These are phyloP conservation scores for Caiman crocodilus DNA, from an alignment of 2,797 vertebrate species.

Conservation along the genomic window DNA sequence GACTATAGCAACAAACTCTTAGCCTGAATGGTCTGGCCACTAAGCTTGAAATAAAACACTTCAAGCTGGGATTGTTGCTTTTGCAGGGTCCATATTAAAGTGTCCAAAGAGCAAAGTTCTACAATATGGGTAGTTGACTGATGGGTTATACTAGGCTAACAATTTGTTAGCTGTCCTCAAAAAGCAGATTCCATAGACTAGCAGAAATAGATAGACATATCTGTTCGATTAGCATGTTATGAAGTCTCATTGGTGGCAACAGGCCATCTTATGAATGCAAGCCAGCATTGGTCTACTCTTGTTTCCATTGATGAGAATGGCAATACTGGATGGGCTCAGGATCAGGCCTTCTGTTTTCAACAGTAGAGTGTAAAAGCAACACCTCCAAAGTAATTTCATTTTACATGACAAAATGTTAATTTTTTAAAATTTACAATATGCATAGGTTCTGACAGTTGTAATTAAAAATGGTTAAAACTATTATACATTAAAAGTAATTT, in stretches of 20 bases:
- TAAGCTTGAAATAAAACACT: background rate
- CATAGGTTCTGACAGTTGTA: no score
- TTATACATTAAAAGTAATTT: no score
- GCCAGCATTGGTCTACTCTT: background rate
- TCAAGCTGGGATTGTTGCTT: background rate
- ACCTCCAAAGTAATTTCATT: accelerated
- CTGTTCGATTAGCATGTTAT: background rate
- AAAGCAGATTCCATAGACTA: background rate
- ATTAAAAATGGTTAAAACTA: no score
- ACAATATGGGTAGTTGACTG: background rate
- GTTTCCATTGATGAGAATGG: background rate
- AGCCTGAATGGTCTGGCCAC: background rate
- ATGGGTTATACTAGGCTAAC: background rate
- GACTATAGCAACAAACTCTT: background rate
- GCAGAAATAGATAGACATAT: background rate
- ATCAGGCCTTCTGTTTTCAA: background rate
- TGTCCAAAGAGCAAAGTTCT: background rate
- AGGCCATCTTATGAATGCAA: background rate
- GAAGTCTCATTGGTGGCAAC: background rate
- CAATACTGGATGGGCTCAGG: background rate
- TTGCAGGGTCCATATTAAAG: background rate
- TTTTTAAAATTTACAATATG: background rate
- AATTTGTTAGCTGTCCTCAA: background rate
- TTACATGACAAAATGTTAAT: background rate
- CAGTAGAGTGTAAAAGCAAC: background rate